Evolutionary conservation across 2,113 vertebrate genomes (phyloP).

Genomic region (Embiotoca jacksoni): DNA sequence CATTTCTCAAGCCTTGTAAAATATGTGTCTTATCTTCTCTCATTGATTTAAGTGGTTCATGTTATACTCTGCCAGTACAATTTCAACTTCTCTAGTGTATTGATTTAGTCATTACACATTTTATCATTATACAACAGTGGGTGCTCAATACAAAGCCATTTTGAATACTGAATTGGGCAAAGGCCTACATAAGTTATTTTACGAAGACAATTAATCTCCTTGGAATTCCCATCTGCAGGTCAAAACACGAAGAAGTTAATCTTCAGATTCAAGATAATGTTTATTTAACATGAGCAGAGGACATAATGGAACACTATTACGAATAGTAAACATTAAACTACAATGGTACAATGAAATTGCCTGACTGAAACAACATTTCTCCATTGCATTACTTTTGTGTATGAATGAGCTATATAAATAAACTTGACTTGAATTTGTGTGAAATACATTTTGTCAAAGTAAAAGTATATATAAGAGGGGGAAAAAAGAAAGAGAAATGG

Average conservation of each 20-base stretch:
- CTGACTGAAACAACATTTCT: constrained; percentile 2
- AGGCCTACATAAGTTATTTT: background rate
- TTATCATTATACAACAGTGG: constrained; percentile 1
- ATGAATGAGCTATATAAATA: no score
- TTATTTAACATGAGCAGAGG: background rate
- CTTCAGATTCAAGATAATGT: background rate
- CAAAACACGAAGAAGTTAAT: background rate
- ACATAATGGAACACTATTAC: background rate
- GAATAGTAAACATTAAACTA: background rate
- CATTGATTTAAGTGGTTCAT: constrained; percentile 45
- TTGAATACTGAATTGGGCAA: constrained; percentile 1
- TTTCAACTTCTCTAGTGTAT: constrained; percentile 7
- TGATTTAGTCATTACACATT: constrained; percentile 54
- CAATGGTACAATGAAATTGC: background rate
- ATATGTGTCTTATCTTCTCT: constrained; percentile 11
- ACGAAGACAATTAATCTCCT: background rate
- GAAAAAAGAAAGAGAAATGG: background rate
- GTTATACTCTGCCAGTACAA: constrained; percentile 43
- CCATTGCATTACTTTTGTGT: background rate
- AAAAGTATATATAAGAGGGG: background rate
- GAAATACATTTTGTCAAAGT: background rate
- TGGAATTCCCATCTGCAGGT: background rate
- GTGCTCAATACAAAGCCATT: constrained; percentile 20
- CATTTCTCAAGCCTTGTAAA: constrained; percentile 19
- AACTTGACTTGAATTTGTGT: background rate